Base-by-base conservation (phyloP, 2,888 invertebrate species). In the Torymus tubicola region DNA sequence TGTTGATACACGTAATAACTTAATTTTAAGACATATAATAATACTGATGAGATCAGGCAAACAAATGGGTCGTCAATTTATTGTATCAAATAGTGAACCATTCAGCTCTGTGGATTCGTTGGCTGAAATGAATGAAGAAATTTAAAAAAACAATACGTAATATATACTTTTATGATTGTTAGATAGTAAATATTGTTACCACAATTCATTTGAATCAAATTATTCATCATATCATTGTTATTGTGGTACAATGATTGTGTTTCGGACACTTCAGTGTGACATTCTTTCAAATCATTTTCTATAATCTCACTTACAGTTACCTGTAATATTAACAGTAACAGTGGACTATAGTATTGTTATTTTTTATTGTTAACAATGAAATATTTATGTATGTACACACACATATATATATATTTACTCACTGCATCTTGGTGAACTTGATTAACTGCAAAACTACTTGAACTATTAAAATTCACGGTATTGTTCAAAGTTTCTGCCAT, bases 401-500 rank as follows among this genome's bases (percentile, higher is more conserved):
- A n/a, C 10, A 57, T 58, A 42, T 31, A 0, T 55, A 58, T 21
- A 13, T 42, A 12, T 13, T 60, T 72, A 70, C 70, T 77, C 68
- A 82, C 82, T 11, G 74, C 64, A 71, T 82, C 31, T 24, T 82
- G 11, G 12, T 77, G 70, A 55, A 84, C 61, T 18, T 82, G 16
- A 21, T 77, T 71, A n/a, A 75, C 61, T 18, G 57, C 69, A 63
- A 78, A 21, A 3, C 13, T 16, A 70, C 55, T 71, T 14, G 84
- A 24, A 1, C 13, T 55, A 31, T 24, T 60, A 4, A 84, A 55
- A 55, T 63, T 18, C 53, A 75, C 78, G 21, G 75, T 65, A 16
- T 85, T 83, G 55, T 85, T 85, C 14, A 87, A 64, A 14, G 88
- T 86, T 31, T 83, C 63, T n/a, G 84, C 79, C 0, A 83, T 82